phyloP scores from a whole-genome alignment of 2,113 vertebrate genomes.

The Triplophysa tibetana region DNA sequence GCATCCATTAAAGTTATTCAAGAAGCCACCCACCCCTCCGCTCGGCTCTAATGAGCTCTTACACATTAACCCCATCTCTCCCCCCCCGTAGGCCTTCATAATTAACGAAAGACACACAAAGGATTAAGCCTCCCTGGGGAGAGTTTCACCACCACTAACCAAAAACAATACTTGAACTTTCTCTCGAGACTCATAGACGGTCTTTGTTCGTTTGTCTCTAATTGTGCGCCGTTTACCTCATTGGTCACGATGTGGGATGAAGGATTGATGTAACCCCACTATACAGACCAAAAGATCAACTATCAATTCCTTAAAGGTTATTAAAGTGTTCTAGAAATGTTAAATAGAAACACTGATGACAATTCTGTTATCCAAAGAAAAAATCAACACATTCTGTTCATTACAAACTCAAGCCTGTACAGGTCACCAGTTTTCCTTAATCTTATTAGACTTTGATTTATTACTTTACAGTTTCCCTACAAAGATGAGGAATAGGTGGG shows the following conservation, averaged over 20 bases:
- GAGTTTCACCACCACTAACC: conserved; percentile 49
- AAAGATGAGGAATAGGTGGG: background rate
- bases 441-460: conserved; percentile 69
- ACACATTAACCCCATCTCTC: conserved; percentile 39
- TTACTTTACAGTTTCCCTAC: conserved; percentile 1
- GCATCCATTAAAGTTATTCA: conserved; percentile 34
- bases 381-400: no score
- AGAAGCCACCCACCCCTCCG: conserved; percentile 27
- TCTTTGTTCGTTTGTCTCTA: background rate
- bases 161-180: conserved; percentile 45
- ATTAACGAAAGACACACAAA: conserved; percentile 63
- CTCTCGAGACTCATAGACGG: background rate
- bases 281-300: background rate
- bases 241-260: conserved; percentile 1
- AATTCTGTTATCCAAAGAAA: background rate
- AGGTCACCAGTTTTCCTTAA: conserved; percentile 25
- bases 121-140: conserved; percentile 38
- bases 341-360: background rate
- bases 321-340: background rate
- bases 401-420: background rate
- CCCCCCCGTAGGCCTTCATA: conserved; percentile 33
- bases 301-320: background rate
- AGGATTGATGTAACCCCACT: background rate
- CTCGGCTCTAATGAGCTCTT: conserved; percentile 60
- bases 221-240: background rate